phyloP scores from a whole-genome alignment of 2,797 vertebrate species.

The Chelmon rostratus region DNA sequence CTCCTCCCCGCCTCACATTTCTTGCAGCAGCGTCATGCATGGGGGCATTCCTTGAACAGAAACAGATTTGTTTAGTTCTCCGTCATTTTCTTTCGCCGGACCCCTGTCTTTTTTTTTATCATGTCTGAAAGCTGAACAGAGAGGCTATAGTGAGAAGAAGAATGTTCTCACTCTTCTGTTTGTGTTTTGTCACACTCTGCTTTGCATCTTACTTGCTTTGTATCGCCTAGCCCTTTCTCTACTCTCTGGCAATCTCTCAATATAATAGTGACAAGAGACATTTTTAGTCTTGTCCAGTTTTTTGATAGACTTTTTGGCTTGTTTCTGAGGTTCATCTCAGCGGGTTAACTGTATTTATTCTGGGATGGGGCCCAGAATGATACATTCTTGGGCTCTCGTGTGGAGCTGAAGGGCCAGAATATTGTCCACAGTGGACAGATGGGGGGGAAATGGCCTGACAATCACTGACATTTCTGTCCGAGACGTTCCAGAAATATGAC shows the following conservation, averaged over 20 bases:
- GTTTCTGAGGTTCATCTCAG: conserved; percentile 52
- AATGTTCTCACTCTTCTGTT: conserved; percentile 64
- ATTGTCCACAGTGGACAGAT: conserved; percentile 48
- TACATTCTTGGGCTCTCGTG: conserved; percentile 65
- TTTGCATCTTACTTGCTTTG: conserved; percentile 52
- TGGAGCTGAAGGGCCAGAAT: conserved; percentile 41
- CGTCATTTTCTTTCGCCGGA: conserved; percentile 71
- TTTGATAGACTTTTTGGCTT: conserved; percentile 64
- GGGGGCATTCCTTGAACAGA: conserved; percentile 81
- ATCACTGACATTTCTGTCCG: conserved; percentile 57
- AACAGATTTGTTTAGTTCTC: conserved; percentile 83
- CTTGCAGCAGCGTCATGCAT: conserved; percentile 73
- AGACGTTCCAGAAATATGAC: conserved; percentile 69
- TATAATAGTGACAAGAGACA: conserved; percentile 53
- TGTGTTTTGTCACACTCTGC: conserved; percentile 54
- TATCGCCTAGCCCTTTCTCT: conserved; percentile 20
- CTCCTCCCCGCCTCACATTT: conserved; percentile 39
- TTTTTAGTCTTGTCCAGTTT: conserved; percentile 55
- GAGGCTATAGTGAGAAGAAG: conserved; percentile 55
- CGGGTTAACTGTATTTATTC: conserved; percentile 54
- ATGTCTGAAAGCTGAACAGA: conserved; percentile 69
- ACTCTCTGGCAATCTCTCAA: conserved; percentile 49
- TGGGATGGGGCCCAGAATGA: conserved; percentile 66
- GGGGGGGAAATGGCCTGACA: conserved; percentile 46
- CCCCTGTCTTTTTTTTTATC: conserved; percentile 58